Base-by-base conservation (phyloP, 2,797 vertebrate species). In the Merluccius polli region DNA sequence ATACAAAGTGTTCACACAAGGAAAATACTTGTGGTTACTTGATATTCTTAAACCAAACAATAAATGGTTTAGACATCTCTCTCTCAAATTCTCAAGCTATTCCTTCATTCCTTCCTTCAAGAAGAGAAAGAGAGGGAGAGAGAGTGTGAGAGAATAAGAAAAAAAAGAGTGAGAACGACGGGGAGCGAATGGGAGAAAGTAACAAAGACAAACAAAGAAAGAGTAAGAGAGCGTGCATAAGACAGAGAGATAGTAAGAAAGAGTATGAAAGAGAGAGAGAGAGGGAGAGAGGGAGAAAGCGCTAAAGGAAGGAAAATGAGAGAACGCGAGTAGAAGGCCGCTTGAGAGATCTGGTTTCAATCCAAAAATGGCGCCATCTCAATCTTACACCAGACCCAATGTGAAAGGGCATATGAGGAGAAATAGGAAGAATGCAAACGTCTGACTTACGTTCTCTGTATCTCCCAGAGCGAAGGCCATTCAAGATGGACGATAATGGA, bases 401-500 rank as follows among this genome's bases (percentile, higher is more conserved):
- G 59, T 44, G 27, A 70, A 33, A 70, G 36, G 30, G 32, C 70
- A 30, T 16, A 2, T 11, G 41, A 78, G 33, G 69, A 21, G 69
- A 29, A n/a, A 75, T 71, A 72, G 31, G 31, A n/a, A 69, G 77
- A 77, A 18, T 36, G 15, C 29, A 78, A 85, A 77, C 18, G 44
- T 30, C 0, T 24, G 72, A 94, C 94, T 94, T 90, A 95, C 94
- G 89, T 91, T 93, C 89, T 91, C 91, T 84, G 91, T 95, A 95
- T 90, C 94, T 92, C 75, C 94, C 94, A 7, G 93, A 92, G 73
- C 91, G 93, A 80, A 95, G 93, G 74, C 94, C 93, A 75, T 91
- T 93, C 87, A 95, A 82, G 89, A 95, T 95, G 52, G 91, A 88
- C 31, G 94, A 94, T 82, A 95, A 91, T 0, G 94, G 94, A 75